Evolutionary conservation across 2,797 vertebrate genomes (phyloP).

Genomic region (Poecilia picta): DNA sequence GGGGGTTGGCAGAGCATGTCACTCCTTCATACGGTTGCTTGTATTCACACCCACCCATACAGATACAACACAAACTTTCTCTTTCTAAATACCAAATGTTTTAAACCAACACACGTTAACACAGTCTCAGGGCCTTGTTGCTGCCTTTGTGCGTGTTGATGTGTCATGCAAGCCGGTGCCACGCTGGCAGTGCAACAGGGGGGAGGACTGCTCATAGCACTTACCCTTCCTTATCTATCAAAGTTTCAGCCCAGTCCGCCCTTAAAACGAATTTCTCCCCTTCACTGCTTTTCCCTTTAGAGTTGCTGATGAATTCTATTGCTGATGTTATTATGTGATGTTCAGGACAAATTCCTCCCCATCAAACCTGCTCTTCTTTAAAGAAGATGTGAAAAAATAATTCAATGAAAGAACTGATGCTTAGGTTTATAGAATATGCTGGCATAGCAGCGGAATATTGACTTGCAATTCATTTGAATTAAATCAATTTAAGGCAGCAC

Average conservation of each 20-base stretch:
- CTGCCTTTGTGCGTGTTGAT: conserved; percentile 53
- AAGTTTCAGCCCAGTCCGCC: conserved; percentile 60
- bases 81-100: conserved; percentile 43
- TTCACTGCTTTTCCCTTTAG: conserved; percentile 54
- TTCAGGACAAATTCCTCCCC: conserved; percentile 40
- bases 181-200: conserved; percentile 58
- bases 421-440: conserved; percentile 14
- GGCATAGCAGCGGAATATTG: conserved; percentile 13
- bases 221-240: conserved; percentile 71
- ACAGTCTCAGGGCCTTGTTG: conserved; percentile 36
- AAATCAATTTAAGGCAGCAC: conserved; percentile 4
- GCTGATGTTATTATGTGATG: conserved; percentile 48
- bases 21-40: conserved; percentile 76
- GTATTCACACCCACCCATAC: conserved; percentile 33
- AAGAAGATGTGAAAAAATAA: neutral
- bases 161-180: conserved; percentile 54
- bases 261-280: conserved; percentile 72
- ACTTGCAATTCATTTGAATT: conserved; percentile 24
- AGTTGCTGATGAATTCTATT: conserved; percentile 57
- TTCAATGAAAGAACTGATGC: conserved; percentile 9
- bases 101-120: conserved; percentile 29
- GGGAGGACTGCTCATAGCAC: conserved; percentile 56
- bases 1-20: conserved; percentile 80
- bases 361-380: conserved; percentile 26
- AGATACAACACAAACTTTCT: conserved; percentile 32